phyloP scores from a whole-genome alignment of 2,888 invertebrate genomes.

The Rhagium mordax region DNA sequence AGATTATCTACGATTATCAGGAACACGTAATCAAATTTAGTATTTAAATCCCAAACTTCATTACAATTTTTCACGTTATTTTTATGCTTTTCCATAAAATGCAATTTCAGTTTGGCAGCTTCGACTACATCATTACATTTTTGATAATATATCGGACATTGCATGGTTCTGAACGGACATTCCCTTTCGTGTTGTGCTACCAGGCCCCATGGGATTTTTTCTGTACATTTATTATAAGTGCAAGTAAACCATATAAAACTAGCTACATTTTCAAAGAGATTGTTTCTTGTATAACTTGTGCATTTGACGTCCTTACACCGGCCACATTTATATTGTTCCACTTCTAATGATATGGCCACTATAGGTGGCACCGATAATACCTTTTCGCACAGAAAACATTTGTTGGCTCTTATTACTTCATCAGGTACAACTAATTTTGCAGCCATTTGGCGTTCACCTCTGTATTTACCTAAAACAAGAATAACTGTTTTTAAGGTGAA shows the following conservation, averaged over 20 bases:
- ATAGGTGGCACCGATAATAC: constrained; percentile 47
- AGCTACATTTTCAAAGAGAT: constrained; percentile 40
- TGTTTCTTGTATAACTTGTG: constrained; percentile 27
- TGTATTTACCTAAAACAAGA: too few relatives aligned
- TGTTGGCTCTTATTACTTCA: constrained; percentile 11
- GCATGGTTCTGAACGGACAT: constrained; percentile 37
- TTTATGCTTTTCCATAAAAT: constrained; percentile 40
- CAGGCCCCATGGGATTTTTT: constrained; percentile 35
- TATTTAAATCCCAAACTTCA: neutral
- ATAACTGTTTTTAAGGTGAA: too few relatives aligned
- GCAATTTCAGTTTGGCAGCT: constrained; percentile 31
- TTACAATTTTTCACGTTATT: constrained; percentile 18
- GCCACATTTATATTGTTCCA: constrained; percentile 41
- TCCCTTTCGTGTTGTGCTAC: constrained; percentile 36
- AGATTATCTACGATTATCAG: constrained; percentile 1
- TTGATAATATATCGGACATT: constrained; percentile 43
- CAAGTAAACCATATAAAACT: constrained; percentile 39
- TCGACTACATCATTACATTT: constrained; percentile 36
- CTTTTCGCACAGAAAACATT: constrained; percentile 44
- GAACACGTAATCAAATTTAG: constrained; percentile 7
- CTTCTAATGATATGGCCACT: constrained; percentile 34
- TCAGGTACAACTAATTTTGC: constrained; percentile 2
- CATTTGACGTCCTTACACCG: constrained; percentile 31
- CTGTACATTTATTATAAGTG: constrained; percentile 34
- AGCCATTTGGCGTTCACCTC: neutral